These are phyloP conservation scores for Heteronetta atricapilla DNA, from an alignment of 2,113 vertebrate species.

Conservation along the genomic window DNA sequence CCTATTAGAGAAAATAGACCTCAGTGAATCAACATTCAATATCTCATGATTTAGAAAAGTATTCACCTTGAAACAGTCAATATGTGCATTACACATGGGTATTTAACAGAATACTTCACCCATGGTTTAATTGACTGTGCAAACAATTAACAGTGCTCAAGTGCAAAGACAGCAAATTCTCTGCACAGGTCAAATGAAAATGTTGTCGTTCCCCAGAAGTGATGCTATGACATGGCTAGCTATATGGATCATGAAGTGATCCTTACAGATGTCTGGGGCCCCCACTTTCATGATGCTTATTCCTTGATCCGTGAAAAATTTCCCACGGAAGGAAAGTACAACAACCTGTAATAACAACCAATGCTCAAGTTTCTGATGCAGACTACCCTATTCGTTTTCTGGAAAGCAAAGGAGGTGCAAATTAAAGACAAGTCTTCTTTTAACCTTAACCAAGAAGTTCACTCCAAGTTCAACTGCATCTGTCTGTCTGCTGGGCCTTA, in stretches of 20 bases:
- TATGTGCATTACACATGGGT: conserved; percentile 45
- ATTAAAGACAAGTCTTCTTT: conserved; percentile 1
- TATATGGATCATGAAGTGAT: not conserved
- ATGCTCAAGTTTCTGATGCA: not conserved
- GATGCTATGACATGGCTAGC: not conserved
- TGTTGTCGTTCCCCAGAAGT: not conserved
- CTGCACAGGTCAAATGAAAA: not conserved
- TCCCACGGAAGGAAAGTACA: not conserved
- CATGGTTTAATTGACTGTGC: conserved; percentile 68
- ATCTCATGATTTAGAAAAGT: conserved; percentile 57
- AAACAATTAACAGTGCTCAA: conserved; percentile 55
- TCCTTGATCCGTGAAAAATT: not conserved
- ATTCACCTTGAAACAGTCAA: conserved; percentile 70
- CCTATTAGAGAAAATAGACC: conserved; percentile 49
- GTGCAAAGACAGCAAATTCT: conserved; percentile 10
- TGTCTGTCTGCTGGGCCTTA: not conserved
- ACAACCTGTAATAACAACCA: not conserved
- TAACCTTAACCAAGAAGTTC: not conserved
- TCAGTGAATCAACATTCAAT: conserved; percentile 56
- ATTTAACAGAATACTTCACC: conserved; percentile 49
- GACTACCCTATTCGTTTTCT: not conserved
- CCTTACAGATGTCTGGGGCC: not conserved
- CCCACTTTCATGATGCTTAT: not conserved
- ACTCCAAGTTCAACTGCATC: not conserved
- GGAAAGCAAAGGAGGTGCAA: not conserved